A percentile compares a stretch with the other conserved stretches of the same genome.
Evolutionary conservation across 2,888 invertebrate species (phyloP).

Genomic region (Phymatocera aterrima): DNA sequence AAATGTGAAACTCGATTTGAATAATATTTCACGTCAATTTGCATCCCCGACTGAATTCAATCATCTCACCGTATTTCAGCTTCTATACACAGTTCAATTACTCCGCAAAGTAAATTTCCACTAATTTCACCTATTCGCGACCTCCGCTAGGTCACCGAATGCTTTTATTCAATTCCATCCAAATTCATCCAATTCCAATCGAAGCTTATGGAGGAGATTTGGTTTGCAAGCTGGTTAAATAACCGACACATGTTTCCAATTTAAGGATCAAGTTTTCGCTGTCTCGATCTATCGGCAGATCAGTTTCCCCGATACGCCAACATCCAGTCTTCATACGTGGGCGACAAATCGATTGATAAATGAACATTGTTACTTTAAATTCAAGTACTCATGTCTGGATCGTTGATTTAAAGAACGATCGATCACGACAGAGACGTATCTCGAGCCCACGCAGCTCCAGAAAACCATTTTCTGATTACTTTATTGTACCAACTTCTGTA

Average conservation of each 20-base stretch:
- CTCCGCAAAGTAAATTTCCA: neutral
- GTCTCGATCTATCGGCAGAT: neutral
- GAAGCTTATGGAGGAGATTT: neutral
- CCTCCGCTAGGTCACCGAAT: neutral
- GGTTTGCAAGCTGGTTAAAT: neutral
- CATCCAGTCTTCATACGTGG: neutral
- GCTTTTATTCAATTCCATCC: constrained; percentile 11
- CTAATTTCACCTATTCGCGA: constrained; percentile 21
- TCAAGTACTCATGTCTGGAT: neutral
- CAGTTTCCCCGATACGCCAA: neutral
- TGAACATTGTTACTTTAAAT: constrained; percentile 4
- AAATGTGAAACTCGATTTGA: neutral
- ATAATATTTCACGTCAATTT: neutral
- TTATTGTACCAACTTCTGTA: neutral
- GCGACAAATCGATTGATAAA: neutral
- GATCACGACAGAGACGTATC: neutral
- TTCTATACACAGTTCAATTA: neutral
- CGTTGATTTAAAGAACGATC: neutral
- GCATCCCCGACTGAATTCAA: neutral
- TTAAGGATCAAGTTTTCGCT: neutral
- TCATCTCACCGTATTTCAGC: neutral
- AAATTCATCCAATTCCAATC: neutral
- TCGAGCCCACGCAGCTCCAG: neutral
- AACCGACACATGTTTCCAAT: constrained; percentile 12
- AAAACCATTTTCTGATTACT: neutral